Evolutionary conservation across 2,113 vertebrate species (phyloP).

Genomic region (Tachuris rubrigastra): DNA sequence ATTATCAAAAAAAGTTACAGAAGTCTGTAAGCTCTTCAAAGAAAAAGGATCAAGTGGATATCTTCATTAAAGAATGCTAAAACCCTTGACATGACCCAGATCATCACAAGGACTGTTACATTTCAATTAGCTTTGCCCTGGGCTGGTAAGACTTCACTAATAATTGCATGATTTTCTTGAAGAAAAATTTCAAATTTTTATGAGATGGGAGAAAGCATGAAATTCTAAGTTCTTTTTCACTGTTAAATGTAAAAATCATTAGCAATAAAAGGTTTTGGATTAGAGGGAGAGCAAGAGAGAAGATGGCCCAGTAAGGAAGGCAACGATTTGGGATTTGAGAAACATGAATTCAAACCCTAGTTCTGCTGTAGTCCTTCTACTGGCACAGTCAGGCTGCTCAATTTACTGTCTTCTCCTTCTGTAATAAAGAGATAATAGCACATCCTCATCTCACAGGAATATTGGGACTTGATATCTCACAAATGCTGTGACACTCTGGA

Average conservation of each 20-base stretch:
- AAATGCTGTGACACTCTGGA: not conserved
- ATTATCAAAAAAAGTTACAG: not conserved
- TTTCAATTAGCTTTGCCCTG: constrained; percentile 47
- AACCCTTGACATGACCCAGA: constrained; percentile 12
- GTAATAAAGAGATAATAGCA: constrained; percentile 53
- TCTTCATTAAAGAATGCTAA: not conserved
- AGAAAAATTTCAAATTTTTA: constrained; percentile 26
- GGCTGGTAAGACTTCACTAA: not conserved
- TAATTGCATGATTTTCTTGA: constrained; percentile 16
- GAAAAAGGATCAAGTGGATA: not conserved
- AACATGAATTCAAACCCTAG: not conserved
- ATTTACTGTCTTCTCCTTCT: constrained; percentile 42
- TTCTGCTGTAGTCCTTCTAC: not conserved
- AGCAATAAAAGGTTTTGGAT: not conserved
- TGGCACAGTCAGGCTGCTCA: constrained; percentile 5
- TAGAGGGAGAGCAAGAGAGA: not conserved
- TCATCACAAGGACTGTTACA: not conserved
- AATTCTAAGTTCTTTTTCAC: not conserved
- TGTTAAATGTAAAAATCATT: constrained; percentile 18
- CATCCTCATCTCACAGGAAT: constrained; percentile 24
- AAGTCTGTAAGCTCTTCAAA: not conserved
- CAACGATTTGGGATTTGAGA: constrained; percentile 23
- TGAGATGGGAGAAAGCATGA: not conserved
- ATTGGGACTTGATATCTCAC: not conserved
- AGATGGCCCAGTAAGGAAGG: not conserved